phyloP scores from a whole-genome alignment of 2,113 vertebrate species.

The Sebastes schlegelii region DNA sequence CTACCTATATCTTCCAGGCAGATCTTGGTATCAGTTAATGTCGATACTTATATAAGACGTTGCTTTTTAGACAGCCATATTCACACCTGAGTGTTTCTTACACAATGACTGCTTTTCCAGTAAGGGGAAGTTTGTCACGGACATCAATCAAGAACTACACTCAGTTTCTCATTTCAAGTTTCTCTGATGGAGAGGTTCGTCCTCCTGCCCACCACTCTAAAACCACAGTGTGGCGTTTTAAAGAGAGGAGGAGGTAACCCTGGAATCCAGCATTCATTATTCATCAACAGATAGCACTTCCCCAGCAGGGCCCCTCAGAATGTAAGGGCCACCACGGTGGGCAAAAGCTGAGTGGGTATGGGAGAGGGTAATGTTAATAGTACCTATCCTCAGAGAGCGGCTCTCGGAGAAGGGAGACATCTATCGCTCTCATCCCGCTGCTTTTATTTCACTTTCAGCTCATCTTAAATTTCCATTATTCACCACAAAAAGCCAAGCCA shows the following conservation, averaged over 20 bases:
- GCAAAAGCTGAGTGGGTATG: constrained; percentile 55
- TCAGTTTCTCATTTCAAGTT: constrained; percentile 41
- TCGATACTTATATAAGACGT: neutral
- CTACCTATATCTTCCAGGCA: neutral
- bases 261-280: constrained; percentile 76
- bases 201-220: constrained; percentile 49
- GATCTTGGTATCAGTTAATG: neutral
- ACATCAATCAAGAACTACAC: neutral
- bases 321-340: constrained; percentile 46
- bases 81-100: constrained; percentile 27
- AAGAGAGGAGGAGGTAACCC: constrained; percentile 63
- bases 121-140: constrained; percentile 16
- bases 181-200: constrained; percentile 15
- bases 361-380: constrained; percentile 62
- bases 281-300: constrained; percentile 68
- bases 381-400: constrained; percentile 69
- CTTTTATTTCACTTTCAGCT: constrained; percentile 80
- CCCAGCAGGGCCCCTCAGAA: constrained; percentile 38
- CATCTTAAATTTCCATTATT: constrained; percentile 86
- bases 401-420: constrained; percentile 64
- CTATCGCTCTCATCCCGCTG: constrained; percentile 75
- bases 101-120: constrained; percentile 24
- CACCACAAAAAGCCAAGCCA: constrained; percentile 80
- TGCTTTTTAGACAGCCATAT: neutral
- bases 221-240: constrained; percentile 66